A percentile compares a stretch with the other conserved stretches of the same genome.
phyloP scores from a whole-genome alignment of 2,113 vertebrate species.

The Nibea coibor region DNA sequence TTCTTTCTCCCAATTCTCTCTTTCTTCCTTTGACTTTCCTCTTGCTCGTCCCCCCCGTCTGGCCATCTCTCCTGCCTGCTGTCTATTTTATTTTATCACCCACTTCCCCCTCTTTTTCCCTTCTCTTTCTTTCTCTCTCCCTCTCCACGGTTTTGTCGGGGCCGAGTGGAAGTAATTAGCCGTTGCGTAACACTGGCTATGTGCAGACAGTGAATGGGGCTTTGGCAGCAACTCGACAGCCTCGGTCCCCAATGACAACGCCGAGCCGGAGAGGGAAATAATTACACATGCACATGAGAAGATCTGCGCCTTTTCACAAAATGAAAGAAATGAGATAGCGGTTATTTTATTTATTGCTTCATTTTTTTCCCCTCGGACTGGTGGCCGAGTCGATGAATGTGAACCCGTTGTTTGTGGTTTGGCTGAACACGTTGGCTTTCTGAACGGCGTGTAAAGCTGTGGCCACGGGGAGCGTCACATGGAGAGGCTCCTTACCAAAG shows the following conservation, averaged over 20 bases:
- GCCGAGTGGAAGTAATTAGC: constrained; percentile 82
- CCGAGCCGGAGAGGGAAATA: constrained; percentile 73
- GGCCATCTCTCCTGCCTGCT: constrained; percentile 1
- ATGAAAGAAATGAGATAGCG: constrained; percentile 60
- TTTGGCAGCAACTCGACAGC: constrained; percentile 70
- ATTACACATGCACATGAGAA: constrained; percentile 75
- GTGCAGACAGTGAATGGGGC: constrained; percentile 76
- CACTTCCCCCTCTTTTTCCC: constrained; percentile 25
- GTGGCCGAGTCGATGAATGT: constrained; percentile 50
- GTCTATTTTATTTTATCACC: constrained; percentile 53
- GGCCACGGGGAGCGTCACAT: constrained; percentile 5
- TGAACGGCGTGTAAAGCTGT: constrained; percentile 45
- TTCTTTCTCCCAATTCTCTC: constrained; percentile 4
- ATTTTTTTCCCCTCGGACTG: constrained; percentile 14
- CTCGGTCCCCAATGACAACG: constrained; percentile 62
- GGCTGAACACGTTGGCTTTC: constrained; percentile 38
- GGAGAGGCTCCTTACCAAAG: constrained; percentile 30
- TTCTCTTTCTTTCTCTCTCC: constrained; percentile 12
- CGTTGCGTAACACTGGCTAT: constrained; percentile 77
- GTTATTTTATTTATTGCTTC: constrained; percentile 70
- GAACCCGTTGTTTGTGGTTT: constrained; percentile 68
- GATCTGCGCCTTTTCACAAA: constrained; percentile 63
- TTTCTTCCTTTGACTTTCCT: constrained; percentile 21
- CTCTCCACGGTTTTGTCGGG: constrained; percentile 52
- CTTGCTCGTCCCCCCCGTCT: neutral